These are phyloP conservation scores for Epinotia bilunana DNA, from an alignment of 2,888 invertebrate genomes.

Conservation along the genomic window DNA sequence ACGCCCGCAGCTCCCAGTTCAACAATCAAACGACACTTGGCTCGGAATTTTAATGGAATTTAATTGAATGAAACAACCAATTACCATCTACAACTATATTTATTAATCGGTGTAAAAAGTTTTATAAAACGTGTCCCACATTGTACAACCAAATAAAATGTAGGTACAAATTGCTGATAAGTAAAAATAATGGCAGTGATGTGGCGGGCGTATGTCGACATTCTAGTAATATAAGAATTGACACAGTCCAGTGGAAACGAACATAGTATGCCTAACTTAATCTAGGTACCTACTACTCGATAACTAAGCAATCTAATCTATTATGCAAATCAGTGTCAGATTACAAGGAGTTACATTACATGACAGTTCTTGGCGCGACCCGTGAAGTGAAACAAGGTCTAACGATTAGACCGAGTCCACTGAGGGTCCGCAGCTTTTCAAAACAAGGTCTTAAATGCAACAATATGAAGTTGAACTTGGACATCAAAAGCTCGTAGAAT, in stretches of 20 bases:
- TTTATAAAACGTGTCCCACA: constrained; percentile 72
- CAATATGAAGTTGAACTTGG: constrained; percentile 52
- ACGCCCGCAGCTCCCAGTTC: constrained; percentile 59
- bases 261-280: constrained; percentile 71
- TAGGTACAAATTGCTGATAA: constrained; percentile 62
- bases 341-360: constrained; percentile 61
- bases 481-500: constrained; percentile 64
- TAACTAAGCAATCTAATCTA: constrained; percentile 71
- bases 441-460: constrained; percentile 58
- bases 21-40: constrained; percentile 74
- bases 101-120: constrained; percentile 78
- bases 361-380: constrained; percentile 58
- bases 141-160: constrained; percentile 53
- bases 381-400: constrained; percentile 79
- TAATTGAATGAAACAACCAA: constrained; percentile 80
- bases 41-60: constrained; percentile 78
- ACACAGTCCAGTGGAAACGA: constrained; percentile 85
- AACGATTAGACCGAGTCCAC: constrained; percentile 78
- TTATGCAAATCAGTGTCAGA: constrained; percentile 70
- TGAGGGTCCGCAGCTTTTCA: constrained; percentile 61
- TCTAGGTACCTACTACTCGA: constrained; percentile 54
- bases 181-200: constrained; percentile 73
- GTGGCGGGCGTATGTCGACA: constrained; percentile 85
- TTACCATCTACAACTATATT: constrained; percentile 78
- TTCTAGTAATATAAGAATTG: constrained; percentile 87